These are phyloP conservation scores for Cladopsammia gracilis DNA, from an alignment of 64 coral and sea anemone species.

Conservation along the genomic window DNA sequence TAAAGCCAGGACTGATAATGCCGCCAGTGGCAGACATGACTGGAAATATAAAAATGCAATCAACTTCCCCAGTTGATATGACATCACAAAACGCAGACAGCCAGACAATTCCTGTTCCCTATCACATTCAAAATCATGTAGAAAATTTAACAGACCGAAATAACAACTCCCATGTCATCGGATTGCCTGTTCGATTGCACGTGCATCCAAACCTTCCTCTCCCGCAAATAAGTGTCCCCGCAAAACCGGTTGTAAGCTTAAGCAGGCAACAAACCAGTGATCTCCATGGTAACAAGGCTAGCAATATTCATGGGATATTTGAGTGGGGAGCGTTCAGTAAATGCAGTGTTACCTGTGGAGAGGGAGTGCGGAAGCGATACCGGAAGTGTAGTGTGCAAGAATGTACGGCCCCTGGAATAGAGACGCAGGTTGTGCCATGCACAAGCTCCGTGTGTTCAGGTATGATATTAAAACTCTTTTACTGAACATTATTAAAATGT, in stretches of 20 bases:
- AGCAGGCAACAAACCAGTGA: neutral
- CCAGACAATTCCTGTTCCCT: neutral
- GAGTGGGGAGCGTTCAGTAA: slow-evolving; percentile 77
- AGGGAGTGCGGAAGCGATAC: slow-evolving; percentile 70
- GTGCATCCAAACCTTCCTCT: neutral
- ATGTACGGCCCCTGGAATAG: slow-evolving; percentile 61
- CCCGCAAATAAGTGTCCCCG: neutral
- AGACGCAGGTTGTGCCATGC: slow-evolving; percentile 72
- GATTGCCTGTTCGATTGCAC: neutral
- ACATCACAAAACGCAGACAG: neutral
- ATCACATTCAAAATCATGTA: neutral
- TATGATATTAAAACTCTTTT: slow-evolving; percentile 16
- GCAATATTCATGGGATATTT: neutral
- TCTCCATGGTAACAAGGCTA: slow-evolving; percentile 5
- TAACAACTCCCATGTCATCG: neutral
- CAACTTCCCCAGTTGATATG: neutral
- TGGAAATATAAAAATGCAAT: neutral
- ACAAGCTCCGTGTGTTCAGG: slow-evolving; percentile 73
- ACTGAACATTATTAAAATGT: neutral
- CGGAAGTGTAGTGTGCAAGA: slow-evolving; percentile 70
- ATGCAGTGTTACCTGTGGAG: slow-evolving; percentile 83
- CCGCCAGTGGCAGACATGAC: neutral
- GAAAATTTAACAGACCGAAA: neutral
- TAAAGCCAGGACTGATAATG: neutral
- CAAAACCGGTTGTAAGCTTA: neutral